Evolutionary conservation across 2,888 invertebrate genomes (phyloP), one percentile per base, ranked within the genome.

Genomic region (Metopia argyrocephala): DNA sequence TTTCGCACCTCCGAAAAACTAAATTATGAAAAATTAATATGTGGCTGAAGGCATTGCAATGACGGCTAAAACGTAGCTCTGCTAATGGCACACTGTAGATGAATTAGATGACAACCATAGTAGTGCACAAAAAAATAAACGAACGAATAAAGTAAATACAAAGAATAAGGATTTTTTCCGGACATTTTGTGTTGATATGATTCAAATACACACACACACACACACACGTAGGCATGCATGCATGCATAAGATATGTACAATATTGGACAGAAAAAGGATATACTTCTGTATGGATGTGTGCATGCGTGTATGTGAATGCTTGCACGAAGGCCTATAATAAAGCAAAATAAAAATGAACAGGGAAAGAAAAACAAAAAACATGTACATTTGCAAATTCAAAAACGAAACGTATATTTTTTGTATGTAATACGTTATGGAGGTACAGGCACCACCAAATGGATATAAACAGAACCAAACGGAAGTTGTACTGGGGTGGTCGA

Each of bases 271-370:
- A 50, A 18, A 12, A 38, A 38, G 38, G 38, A 38, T 2, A n/a
- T n/a, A n/a, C n/a, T n/a, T n/a, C n/a, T 65, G 65, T 65, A 76
- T 69, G 76, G 52, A 69, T 31, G 27, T 69, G 54, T 61, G 61
- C 15, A 52, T 66, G 46, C n/a, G n/a, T n/a, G n/a, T n/a, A 38
- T 38, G 12, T 61, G 9, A n/a, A 59, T 61, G 45, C 38, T 5
- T 20, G 59, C 61, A 78, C 27, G 61, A 45, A 81, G 65, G 65
- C 70, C 61, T 69, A 78, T 46, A 38, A 74, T 74, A 74, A 74
- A 62, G 48, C 64, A 65, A 70, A 69, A 74, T 70, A 66, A 65
- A 78, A 81, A 81, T 74, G 78, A n/a, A n/a, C 81, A 81, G 81
- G 78, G 78, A 75, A 81, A 78, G 65, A 62, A 70, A 74, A 69